Base-by-base conservation (phyloP, 2,797 vertebrate genomes). In the Xerus rutilus region DNA sequence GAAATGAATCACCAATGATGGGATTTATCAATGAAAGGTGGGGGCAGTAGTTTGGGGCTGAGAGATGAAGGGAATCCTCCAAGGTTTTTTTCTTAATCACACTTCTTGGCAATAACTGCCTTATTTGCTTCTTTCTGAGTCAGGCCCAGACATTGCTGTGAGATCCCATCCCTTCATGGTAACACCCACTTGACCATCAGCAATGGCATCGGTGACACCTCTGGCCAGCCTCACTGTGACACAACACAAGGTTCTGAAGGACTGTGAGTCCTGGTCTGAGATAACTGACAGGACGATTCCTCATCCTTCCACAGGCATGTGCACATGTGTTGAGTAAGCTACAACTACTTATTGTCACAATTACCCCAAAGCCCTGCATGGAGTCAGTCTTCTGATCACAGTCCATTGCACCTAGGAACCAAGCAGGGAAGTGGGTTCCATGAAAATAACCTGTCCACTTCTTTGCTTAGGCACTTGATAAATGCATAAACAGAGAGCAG, bases 351-450 rank as follows among this genome's bases (percentile, higher is more conserved):
- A 97, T 97, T 96, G 96, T 97, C 96, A 52, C 98, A 96, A 93
- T 97, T 97, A 98, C 91, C 96, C 85, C 28, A 7, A 74, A 78
- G 39, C 20, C 49, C 94, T 93, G 94, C 97, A 94, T 88, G 96
- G 98, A 98, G 97, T 98, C 99, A 98, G 99, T 98, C 96, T 99
- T 98, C 99, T 98, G 98, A 97, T 97, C 98, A 98, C 98, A 96
- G 78, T 81, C 52, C 7, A 25, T 95, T 91, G 72, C 14, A 78
- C 93, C 91, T 97, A 90, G 97, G 98, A 97, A 94, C 96, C 93
- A 92, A 70, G 21, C 2, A 3, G 25, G 32, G 47, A 72, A 32
- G 2, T 3, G 12, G 7, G 0, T 35, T 11, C 4, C 49, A 11
- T 23, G 45, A 54, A 86, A 74, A 45, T 8, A 65, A 69, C 21